These are phyloP conservation scores for Bombycilla garrulus DNA, from an alignment of 2,113 vertebrate genomes.

Conservation along the genomic window DNA sequence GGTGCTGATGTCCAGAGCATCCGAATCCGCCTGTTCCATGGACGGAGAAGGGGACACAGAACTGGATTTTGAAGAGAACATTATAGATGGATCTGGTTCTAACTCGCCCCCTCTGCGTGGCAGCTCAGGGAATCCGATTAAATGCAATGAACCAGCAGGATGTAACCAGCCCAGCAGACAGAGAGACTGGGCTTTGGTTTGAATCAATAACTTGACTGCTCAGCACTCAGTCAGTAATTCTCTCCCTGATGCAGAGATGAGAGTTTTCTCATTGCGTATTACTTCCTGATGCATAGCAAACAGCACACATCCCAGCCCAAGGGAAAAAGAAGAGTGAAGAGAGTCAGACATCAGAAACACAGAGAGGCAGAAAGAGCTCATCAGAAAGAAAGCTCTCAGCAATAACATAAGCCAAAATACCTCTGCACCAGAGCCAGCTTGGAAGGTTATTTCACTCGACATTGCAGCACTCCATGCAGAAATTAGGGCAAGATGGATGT, in stretches of 20 bases:
- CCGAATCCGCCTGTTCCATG: conserved; percentile 90
- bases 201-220: conserved; percentile 65
- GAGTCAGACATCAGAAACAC: background rate
- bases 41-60: conserved; percentile 82
- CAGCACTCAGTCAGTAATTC: conserved; percentile 68
- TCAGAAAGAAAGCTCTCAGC: background rate
- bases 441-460: conserved; percentile 29
- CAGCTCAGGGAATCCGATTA: conserved; percentile 57
- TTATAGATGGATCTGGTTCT: conserved; percentile 31
- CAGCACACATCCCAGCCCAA: conserved; percentile 1
- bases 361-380: background rate
- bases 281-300: conserved; percentile 25
- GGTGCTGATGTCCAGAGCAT: conserved; percentile 92
- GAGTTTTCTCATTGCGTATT: conserved; percentile 20
- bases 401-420: conserved; percentile 4
- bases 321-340: background rate
- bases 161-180: background rate
- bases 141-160: conserved; percentile 52
- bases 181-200: conserved; percentile 35
- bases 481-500: background rate
- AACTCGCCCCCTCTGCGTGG: background rate
- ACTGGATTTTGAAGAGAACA: conserved; percentile 82
- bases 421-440: background rate
- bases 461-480: conserved; percentile 21
- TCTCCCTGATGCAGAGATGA: conserved; percentile 21